Evolutionary conservation across 2,797 vertebrate genomes (phyloP).

Genomic region (Peromyscus nudipes): DNA sequence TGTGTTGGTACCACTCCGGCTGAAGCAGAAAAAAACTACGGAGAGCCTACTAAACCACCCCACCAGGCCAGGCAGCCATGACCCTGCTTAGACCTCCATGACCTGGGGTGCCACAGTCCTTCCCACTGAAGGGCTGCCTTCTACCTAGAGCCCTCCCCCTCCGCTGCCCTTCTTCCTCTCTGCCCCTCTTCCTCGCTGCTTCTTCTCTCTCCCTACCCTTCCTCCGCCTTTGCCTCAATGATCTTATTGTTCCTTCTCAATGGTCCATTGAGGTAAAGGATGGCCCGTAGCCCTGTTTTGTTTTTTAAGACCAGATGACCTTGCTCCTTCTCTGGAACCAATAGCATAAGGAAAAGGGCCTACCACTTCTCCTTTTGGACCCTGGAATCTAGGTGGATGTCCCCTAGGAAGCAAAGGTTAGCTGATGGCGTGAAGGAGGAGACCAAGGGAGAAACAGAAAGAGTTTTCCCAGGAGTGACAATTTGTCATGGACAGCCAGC

Average conservation of each 20-base stretch:
- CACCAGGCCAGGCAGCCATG: neutral
- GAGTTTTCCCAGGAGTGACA: neutral
- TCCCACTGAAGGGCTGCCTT: neutral
- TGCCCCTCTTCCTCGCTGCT: neutral
- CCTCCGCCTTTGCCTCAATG: neutral
- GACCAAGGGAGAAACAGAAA: neutral
- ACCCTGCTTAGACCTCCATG: neutral
- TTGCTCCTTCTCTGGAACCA: neutral
- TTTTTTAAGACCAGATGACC: neutral
- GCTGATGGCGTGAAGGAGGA: neutral
- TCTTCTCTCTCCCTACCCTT: neutral
- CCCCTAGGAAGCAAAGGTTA: neutral
- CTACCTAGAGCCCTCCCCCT: neutral
- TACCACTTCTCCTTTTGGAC: neutral
- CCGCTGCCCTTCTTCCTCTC: neutral
- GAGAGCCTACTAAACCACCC: neutral
- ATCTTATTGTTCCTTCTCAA: neutral
- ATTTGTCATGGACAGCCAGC: neutral
- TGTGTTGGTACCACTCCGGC: neutral
- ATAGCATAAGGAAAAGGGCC: neutral
- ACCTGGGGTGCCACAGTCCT: neutral
- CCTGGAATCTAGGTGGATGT: neutral
- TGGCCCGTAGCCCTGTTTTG: neutral
- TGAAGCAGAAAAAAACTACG: neutral
- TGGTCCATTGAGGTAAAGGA: neutral